Evolutionary conservation across 2,888 invertebrate species (phyloP), one percentile per base, ranked within the genome.

Genomic region (Liopterus haemorrhoidalis): DNA sequence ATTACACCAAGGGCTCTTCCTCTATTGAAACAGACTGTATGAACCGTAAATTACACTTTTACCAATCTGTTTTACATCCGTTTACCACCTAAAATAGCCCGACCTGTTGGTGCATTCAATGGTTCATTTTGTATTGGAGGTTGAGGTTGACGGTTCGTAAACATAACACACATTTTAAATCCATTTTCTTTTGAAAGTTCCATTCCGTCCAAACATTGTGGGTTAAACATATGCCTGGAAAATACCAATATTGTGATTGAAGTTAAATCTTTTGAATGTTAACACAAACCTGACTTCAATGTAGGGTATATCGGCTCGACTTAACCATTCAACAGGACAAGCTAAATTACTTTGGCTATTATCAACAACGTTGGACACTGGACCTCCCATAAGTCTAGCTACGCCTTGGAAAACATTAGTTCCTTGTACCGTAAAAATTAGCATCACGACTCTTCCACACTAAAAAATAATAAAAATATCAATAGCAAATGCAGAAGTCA

Each of bases 351-450:
- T 49, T 16, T 42, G 38, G 5, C 47, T 44, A 2, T 35, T 37
- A 37, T 50, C 50, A 3, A 47, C 47, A 5, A 35, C 20, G 16
- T 41, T 25, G 15, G 11, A 30, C 9, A 20, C 20, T 31, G 41
- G 46, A 9, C 39, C 32, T 16, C 39, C 47, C 1, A 53, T 8
- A 22, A 58, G 48, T 37, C 47, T 43, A 3, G 59, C 59, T 30
- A 59, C 48, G 3, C 58, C 60, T 41, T 55, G 55, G 30, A 59
- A 57, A 22, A 46, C 41, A 5, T 49, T 49, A 18, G 58, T 49
- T 25, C 76, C 72, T 54, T 73, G 71, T 2, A 75, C 68, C 21
- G 73, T 73, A 61, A 75, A 77, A 36, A 78, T 66, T 46, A 78
- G 59, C 49, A 72, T 61, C 46, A 68, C 62, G 9, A 56, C 59